Evolutionary conservation across 2,113 vertebrate species (phyloP), one percentile per base, ranked within the genome.

Genomic region (Peromyscus maniculatus): DNA sequence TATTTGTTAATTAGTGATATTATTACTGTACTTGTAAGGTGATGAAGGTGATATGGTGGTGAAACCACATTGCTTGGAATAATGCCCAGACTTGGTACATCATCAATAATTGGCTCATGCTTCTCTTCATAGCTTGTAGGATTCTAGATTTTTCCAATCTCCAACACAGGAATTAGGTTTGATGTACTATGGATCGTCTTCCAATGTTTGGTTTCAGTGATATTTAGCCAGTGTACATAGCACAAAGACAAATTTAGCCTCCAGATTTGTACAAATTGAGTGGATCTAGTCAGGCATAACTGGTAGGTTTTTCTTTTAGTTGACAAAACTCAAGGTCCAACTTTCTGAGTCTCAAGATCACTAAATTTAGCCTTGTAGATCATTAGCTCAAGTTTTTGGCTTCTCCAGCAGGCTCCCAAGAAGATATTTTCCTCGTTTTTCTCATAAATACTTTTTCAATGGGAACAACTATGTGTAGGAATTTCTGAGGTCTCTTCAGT

Each of bases 71-170:
- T 95, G 10, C 19, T 72, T 74, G 71, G 64, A 89, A 89, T 89
- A 43, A 21, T 89, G 31, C 31, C 39, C 31, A 77, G 91, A 55
- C 26, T 59, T 39, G 28, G 6, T 87, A 24, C 21, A 57, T 69
- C 62, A 5, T 79, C 71, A 93, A 39, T 89, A 80, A n/a, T 13
- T 95, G n/a, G 92, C 22, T 49, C 24, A 3, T 49, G 43, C n/a
- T 93, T 22, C 69, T n/a, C 82, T 75, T 91, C 92, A 87, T 59
- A 78, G 4, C 22, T 95, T 84, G 46, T 67, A 49, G 33, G 46
- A 78, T 46, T 90, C 55, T 87, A 59, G 49, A 59, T 67, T 91
- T 97, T 95, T 96, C 62, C 78, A 55, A 49, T 78, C 57, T 87
- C 17, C 9, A 80, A 46, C 71, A 84, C 4, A 96, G 15, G 24